Conservation (phyloP, 2,888 invertebrate genomes). For the Phrixothrix hirtus region DNA sequence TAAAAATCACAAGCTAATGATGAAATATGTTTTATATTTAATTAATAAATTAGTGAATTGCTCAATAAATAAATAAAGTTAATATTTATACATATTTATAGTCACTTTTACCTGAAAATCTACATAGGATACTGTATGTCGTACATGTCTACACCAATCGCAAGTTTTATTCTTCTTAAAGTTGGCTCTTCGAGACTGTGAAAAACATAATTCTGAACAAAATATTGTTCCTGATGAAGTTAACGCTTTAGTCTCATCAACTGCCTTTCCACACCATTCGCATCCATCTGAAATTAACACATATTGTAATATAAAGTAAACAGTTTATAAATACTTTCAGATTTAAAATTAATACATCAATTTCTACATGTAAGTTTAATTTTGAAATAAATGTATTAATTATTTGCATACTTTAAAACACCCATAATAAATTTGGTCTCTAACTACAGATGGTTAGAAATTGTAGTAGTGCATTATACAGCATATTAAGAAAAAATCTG, state of each 20-base stretch:
- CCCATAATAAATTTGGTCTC: no score
- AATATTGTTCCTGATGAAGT: slow-evolving; percentile 61
- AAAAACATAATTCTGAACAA: slow-evolving; percentile 89
- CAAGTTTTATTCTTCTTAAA: slow-evolving; percentile 91
- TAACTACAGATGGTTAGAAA: no score
- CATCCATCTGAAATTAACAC: slow-evolving; percentile 60
- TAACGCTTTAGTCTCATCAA: slow-evolving; percentile 60
- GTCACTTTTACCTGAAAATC: slow-evolving; percentile 73
- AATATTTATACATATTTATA: no score
- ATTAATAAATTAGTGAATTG: no score
- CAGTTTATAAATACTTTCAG: background rate
- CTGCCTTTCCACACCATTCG: slow-evolving; percentile 75
- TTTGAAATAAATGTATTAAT: no score
- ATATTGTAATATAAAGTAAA: background rate
- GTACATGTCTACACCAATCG: slow-evolving; percentile 90
- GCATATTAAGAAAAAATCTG: no score
- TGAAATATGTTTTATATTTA: no score
- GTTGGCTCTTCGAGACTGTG: slow-evolving; percentile 84
- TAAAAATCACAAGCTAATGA: no score
- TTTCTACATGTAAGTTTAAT: no score
- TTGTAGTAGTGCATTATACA: no score
- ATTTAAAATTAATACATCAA: background rate
- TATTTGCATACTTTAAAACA: no score
- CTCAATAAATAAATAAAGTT: no score
- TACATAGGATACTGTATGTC: slow-evolving; percentile 88